Evolutionary conservation across 37 sponge, comb jelly and placozoan species (phyloP).

Genomic region (Halichondria panicea): DNA sequence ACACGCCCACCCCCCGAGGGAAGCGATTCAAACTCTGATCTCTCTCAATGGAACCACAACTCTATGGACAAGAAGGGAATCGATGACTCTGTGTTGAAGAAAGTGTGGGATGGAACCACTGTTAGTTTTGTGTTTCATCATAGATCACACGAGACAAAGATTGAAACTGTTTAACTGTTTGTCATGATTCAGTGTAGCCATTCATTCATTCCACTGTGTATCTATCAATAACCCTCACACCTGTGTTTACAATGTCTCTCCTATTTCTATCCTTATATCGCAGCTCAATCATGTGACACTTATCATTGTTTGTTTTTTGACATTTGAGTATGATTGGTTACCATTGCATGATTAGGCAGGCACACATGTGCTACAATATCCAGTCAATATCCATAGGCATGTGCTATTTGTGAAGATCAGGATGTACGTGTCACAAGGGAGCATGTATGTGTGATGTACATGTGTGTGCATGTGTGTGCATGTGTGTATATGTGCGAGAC

Average conservation of each 20-base stretch:
- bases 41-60: constrained; percentile 89
- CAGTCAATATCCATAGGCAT: no score
- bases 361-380: no score
- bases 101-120: constrained; percentile 51
- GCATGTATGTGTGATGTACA: no score
- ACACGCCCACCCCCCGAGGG: constrained; percentile 73
- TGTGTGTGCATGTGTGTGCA: no score
- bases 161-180: constrained; percentile 49
- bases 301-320: not conserved
- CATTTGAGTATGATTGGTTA: no score
- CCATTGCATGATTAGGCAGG: no score
- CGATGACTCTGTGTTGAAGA: constrained; percentile 70
- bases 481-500: no score
- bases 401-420: no score
- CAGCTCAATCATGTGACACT: not conserved
- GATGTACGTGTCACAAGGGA: no score
- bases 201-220: not conserved
- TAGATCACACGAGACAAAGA: constrained; percentile 75
- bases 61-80: constrained; percentile 64
- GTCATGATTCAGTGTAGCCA: not conserved
- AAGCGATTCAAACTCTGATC: constrained; percentile 70
- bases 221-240: not conserved
- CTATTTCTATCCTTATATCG: not conserved
- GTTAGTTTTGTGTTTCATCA: constrained; percentile 90
- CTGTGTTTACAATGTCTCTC: not conserved